phyloP scores from a whole-genome alignment of 2,888 invertebrate species.

The Hydrotaea diabolus region DNA sequence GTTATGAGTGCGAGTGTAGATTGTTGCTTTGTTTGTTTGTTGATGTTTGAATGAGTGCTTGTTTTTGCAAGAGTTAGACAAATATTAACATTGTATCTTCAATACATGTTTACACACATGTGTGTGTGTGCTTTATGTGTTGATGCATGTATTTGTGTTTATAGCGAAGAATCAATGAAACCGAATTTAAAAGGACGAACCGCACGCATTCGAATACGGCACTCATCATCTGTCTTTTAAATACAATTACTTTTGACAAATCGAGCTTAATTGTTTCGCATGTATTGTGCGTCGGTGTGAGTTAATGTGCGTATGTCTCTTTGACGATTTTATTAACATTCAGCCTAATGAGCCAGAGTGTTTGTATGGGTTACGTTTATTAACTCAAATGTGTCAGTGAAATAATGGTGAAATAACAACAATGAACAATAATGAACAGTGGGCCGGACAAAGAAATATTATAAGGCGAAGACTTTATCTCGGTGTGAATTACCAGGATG shows the following conservation, averaged over 20 bases:
- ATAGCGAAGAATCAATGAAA: conserved; percentile 1
- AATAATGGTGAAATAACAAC: too few relatives aligned
- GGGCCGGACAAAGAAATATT: too few relatives aligned
- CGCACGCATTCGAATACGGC: background rate
- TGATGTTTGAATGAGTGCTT: background rate
- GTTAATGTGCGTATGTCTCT: too few relatives aligned
- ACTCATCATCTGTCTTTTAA: conserved; percentile 26
- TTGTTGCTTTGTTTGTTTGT: conserved; percentile 32
- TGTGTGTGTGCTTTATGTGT: background rate
- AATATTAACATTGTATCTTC: conserved; percentile 43
- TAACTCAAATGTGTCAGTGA: too few relatives aligned
- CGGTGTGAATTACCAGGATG: too few relatives aligned
- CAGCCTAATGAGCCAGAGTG: too few relatives aligned
- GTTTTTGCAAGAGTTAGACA: conserved; percentile 37
- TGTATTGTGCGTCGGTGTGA: background rate
- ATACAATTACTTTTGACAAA: conserved; percentile 52
- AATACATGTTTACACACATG: too few relatives aligned
- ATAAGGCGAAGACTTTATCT: too few relatives aligned
- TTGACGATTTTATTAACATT: too few relatives aligned
- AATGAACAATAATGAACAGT: background rate
- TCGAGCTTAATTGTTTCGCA: conserved; percentile 43
- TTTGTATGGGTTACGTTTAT: too few relatives aligned
- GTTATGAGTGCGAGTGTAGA: background rate
- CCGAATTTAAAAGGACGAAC: background rate
- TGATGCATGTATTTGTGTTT: background rate